Evolutionary conservation across 2,113 vertebrate species (phyloP), one percentile per base, ranked within the genome.

Genomic region (Malurus alboscapulatus): DNA sequence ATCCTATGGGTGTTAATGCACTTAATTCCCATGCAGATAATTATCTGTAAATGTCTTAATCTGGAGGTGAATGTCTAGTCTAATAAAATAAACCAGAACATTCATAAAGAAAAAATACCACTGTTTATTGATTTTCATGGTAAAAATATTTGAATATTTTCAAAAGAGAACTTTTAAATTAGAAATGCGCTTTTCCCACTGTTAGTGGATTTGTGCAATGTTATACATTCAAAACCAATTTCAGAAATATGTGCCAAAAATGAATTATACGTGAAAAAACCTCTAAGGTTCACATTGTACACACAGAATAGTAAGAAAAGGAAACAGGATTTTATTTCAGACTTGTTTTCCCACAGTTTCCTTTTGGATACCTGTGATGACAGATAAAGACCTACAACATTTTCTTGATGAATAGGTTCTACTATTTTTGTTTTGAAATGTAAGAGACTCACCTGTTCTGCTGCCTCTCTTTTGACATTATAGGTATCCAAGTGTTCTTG

Each of bases 401-500:
- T 80, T 91, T 62, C 47, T 50, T 55, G 12, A 65, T 51, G 4
- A 78, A 19, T 10, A 74, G 7, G 19, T 72, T 72, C 26, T 87
- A 74, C 6, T 81, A 47, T 21, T 82, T 75, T 38, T 66, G 24
- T 10, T 86, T 69, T 67, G 26, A 79, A 40, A 83, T 61, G 7
- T 7, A 42, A 54, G 22, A 72, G 11, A 97, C 98, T 97, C 89
- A 99, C 99, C 96, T 98, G 98, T 93, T 99, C 98, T 11, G 99
- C 99, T 65, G 99, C 98, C 85, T 99, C 99, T 94, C 97, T 98
- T 96, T 99, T 99, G 94, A 97, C 97, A 68, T 98, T 99, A 95
- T 99, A 99, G 3, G 99, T 99, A 95, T 99, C 99, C 96, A 99
- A 97, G 88, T 99, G 99, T 96, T 99, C 99, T 95, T 99, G 99